Percentiles rank a stretch among this genome's conserved stretches.
These are phyloP conservation scores for Hycleus phaleratus DNA, from an alignment of 1,140 invertebrate genomes.

Conservation along the genomic window DNA sequence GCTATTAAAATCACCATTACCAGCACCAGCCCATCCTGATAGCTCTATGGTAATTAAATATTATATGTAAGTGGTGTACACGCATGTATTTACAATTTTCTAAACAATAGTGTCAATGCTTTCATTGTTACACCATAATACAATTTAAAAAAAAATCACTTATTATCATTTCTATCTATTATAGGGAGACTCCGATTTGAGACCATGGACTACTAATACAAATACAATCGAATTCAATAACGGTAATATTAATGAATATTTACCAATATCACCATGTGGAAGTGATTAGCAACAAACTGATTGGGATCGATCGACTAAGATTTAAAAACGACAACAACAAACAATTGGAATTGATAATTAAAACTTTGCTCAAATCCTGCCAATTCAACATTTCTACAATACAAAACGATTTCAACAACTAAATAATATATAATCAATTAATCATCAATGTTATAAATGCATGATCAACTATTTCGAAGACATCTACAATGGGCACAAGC, in stretches of 20 bases:
- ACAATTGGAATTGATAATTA: not conserved
- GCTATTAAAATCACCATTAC: constrained; percentile 45
- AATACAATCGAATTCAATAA: constrained; percentile 31
- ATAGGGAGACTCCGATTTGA: constrained; percentile 42
- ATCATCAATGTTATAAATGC: no score
- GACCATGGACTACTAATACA: constrained; percentile 33
- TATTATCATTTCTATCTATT: constrained; percentile 7
- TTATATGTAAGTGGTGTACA: constrained; percentile 57
- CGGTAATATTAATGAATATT: constrained; percentile 2
- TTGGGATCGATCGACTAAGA: constrained; percentile 37
- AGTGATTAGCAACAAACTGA: constrained; percentile 33
- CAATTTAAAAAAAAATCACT: not conserved
- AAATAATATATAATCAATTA: no score
- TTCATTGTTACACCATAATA: not conserved
- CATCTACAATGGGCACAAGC: no score
- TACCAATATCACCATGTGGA: constrained; percentile 31
- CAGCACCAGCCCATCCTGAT: constrained; percentile 47
- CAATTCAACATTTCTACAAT: no score
- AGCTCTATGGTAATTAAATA: constrained; percentile 60
- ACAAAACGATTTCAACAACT: no score
- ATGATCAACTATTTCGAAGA: no score
- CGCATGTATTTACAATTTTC: constrained; percentile 24
- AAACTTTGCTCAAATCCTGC: no score
- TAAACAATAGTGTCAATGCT: not conserved
- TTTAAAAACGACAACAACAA: constrained; percentile 21